phyloP scores from a whole-genome alignment of 2,797 vertebrate species.

The Diplodus puntazzo region DNA sequence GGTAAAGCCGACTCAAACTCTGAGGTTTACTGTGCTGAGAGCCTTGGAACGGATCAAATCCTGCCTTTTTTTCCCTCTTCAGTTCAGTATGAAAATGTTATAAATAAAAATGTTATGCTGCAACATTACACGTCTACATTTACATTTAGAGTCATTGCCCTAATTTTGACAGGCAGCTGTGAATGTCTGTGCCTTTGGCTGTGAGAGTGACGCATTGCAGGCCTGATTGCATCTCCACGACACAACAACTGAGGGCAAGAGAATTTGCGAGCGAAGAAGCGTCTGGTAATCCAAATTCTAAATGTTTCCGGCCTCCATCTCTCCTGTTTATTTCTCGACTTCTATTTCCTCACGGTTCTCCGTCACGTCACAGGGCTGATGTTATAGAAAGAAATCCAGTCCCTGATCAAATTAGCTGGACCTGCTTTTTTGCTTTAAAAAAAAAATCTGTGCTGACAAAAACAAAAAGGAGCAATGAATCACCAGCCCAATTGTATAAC shows the following conservation, averaged over 20 bases:
- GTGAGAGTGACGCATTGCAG: slow-evolving; percentile 71
- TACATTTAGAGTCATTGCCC: slow-evolving; percentile 52
- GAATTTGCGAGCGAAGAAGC: slow-evolving; percentile 28
- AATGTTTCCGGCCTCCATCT: background rate
- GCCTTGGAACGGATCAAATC: background rate
- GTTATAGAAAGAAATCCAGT: slow-evolving; percentile 13
- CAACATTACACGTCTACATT: slow-evolving; percentile 40
- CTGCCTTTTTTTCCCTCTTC: slow-evolving; percentile 4
- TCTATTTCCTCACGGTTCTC: background rate
- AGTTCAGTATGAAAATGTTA: slow-evolving; percentile 8
- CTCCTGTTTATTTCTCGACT: slow-evolving; percentile 1
- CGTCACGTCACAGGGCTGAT: background rate
- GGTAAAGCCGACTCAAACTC: slow-evolving; percentile 14
- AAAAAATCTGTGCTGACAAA: slow-evolving; percentile 1
- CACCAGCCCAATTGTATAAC: background rate
- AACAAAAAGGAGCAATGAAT: slow-evolving; percentile 5
- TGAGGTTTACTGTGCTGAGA: slow-evolving; percentile 4
- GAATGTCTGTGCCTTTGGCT: slow-evolving; percentile 60
- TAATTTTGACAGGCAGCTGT: slow-evolving; percentile 74
- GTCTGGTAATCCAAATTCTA: slow-evolving; percentile 14
- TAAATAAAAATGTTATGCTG: slow-evolving; percentile 29
- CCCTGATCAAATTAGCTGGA: background rate
- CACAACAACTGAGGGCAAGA: slow-evolving; percentile 33
- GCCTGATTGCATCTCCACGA: slow-evolving; percentile 54
- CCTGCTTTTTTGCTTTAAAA: background rate